Conservation (phyloP, 2,797 vertebrate species). For the Schizothorax lantsangensis region DNA sequence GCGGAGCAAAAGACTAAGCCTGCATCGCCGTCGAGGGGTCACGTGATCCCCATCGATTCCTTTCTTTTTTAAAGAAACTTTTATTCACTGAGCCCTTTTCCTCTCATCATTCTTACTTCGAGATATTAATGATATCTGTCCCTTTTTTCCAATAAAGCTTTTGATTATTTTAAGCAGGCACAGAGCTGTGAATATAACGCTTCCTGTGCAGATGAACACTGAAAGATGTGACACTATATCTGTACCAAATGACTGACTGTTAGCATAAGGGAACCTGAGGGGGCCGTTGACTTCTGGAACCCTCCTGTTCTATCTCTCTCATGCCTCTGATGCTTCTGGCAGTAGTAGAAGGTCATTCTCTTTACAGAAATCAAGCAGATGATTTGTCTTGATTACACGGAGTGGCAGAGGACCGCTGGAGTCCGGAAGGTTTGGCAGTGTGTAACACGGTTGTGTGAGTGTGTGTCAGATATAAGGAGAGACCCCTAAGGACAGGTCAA, state of each 20-base stretch:
- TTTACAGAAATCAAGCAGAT: constrained; percentile 61
- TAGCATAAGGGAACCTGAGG: constrained; percentile 31
- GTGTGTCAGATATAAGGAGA: constrained; percentile 12
- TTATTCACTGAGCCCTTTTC: not conserved
- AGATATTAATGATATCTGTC: not conserved
- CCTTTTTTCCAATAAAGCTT: not conserved
- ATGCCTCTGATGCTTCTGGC: constrained; percentile 35
- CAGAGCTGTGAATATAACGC: constrained; percentile 10
- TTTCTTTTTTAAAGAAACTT: not conserved
- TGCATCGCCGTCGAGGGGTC: too few relatives aligned
- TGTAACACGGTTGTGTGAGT: constrained; percentile 16
- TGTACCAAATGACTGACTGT: constrained; percentile 18
- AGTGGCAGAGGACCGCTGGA: constrained; percentile 40
- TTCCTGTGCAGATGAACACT: not conserved
- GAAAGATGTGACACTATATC: not conserved
- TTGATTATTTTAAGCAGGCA: not conserved
- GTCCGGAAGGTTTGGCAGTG: constrained; percentile 25
- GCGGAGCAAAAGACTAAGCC: too few relatives aligned
- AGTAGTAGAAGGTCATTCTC: constrained; percentile 40
- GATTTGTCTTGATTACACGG: constrained; percentile 61
- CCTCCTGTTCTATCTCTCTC: constrained; percentile 33
- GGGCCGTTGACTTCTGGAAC: constrained; percentile 19
- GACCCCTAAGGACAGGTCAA: constrained; percentile 5
- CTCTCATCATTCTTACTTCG: not conserved
- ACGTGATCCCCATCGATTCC: too few relatives aligned